These are phyloP conservation scores for Aleiodes testaceus DNA, from an alignment of 2,888 invertebrate species.

Conservation along the genomic window DNA sequence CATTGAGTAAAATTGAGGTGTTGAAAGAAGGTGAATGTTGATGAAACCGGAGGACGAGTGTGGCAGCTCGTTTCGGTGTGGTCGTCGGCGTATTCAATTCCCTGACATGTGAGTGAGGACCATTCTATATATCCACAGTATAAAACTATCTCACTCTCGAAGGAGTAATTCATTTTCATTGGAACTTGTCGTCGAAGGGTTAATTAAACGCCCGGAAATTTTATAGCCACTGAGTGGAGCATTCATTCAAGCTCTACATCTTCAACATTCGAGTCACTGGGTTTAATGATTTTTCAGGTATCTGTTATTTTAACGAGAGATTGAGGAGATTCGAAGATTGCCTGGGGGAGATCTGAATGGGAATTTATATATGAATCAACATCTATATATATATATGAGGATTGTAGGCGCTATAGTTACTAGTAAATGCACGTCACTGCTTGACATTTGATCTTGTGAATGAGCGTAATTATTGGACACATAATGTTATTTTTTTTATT, in stretches of 20 bases:
- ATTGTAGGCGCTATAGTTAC: too few relatives aligned
- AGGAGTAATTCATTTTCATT: slow-evolving; percentile 51
- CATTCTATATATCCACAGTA: slow-evolving; percentile 12
- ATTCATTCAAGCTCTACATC: slow-evolving; percentile 9
- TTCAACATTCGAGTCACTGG: slow-evolving; percentile 2
- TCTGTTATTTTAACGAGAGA: too few relatives aligned
- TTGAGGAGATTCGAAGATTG: too few relatives aligned
- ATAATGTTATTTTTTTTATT: too few relatives aligned
- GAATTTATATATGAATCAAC: too few relatives aligned
- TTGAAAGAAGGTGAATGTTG: slow-evolving; percentile 6
- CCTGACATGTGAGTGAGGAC: slow-evolving; percentile 10
- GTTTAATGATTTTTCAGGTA: neutral
- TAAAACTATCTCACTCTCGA: slow-evolving; percentile 25
- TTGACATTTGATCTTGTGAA: too few relatives aligned
- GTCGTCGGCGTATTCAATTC: slow-evolving; percentile 9
- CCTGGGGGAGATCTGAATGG: too few relatives aligned
- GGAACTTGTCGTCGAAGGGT: slow-evolving; percentile 47
- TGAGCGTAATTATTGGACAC: too few relatives aligned
- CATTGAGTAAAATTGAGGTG: neutral
- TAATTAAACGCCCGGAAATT: slow-evolving; percentile 49
- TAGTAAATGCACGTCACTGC: too few relatives aligned
- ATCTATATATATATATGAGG: too few relatives aligned
- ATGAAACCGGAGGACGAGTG: slow-evolving; percentile 19
- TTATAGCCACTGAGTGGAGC: slow-evolving; percentile 23
- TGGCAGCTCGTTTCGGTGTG: neutral